Evolutionary conservation across 2,113 vertebrate species (phyloP).

Genomic region (Podarcis cretensis): DNA sequence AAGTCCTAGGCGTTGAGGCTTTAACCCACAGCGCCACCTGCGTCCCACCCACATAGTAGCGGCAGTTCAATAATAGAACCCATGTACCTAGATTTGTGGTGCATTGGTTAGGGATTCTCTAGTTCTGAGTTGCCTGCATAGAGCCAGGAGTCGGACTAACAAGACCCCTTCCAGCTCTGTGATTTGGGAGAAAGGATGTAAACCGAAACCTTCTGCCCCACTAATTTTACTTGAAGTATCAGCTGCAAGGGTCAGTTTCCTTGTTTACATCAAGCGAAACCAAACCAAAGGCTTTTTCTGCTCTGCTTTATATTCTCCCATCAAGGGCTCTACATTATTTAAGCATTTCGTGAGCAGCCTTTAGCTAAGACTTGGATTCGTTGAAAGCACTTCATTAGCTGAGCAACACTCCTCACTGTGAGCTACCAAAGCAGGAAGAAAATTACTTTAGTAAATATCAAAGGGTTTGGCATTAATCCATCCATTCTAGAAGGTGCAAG

Average conservation of each 20-base stretch:
- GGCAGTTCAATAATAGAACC: no score
- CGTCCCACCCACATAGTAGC: no score
- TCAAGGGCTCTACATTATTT: neutral
- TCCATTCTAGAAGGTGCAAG: conserved; percentile 23
- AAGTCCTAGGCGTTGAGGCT: no score
- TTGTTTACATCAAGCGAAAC: conserved; percentile 24
- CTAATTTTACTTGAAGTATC: conserved; percentile 19
- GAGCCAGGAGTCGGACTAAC: no score
- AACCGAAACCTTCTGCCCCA: neutral
- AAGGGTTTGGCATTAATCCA: conserved; percentile 26
- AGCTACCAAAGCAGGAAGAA: conserved; percentile 24
- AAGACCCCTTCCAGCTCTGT: no score
- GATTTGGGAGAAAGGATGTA: no score
- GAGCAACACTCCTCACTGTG: neutral
- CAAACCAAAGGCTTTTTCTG: conserved; percentile 13
- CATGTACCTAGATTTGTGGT: no score
- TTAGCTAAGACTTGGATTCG: conserved; percentile 26
- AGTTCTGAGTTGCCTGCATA: no score
- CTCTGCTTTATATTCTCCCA: conserved; percentile 12
- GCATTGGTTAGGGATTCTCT: no score
- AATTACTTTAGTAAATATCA: conserved; percentile 45
- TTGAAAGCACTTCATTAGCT: conserved; percentile 44
- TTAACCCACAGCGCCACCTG: no score
- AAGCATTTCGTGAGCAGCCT: conserved; percentile 11
- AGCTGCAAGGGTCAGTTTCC: neutral